phyloP scores from a whole-genome alignment of 2,797 vertebrate genomes.

The Micromesistius poutassou region DNA sequence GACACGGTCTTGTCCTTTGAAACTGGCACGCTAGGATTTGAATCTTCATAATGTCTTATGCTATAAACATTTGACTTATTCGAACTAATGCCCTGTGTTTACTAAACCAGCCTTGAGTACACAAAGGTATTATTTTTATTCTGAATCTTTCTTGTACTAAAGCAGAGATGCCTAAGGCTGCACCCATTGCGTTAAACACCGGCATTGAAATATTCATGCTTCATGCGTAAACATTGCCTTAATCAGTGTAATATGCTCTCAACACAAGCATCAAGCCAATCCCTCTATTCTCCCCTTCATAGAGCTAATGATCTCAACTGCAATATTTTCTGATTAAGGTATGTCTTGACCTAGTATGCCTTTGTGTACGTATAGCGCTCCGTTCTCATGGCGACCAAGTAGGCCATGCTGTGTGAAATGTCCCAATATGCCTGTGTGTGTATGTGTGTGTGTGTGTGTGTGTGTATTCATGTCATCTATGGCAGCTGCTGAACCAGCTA shows the following conservation, averaged over 20 bases:
- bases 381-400: slow-evolving; percentile 61
- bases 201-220: slow-evolving; percentile 11
- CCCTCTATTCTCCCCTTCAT: background rate
- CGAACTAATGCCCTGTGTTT: background rate
- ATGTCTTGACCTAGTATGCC: slow-evolving; percentile 36
- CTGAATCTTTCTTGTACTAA: background rate
- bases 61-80: background rate
- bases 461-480: slow-evolving; percentile 97
- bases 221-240: background rate
- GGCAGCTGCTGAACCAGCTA: slow-evolving; percentile 95
- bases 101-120: background rate
- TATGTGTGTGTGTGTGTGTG: slow-evolving; percentile 88
- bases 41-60: background rate
- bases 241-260: slow-evolving; percentile 7
- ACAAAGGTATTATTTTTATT: slow-evolving; percentile 7
- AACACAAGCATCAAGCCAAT: slow-evolving; percentile 4
- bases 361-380: slow-evolving; percentile 36
- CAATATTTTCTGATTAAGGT: slow-evolving; percentile 27
- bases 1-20: background rate
- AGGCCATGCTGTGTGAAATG: slow-evolving; percentile 85
- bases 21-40: background rate
- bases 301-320: slow-evolving; percentile 16
- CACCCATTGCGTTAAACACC: slow-evolving; percentile 12
- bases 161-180: slow-evolving; percentile 21
- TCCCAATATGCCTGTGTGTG: slow-evolving; percentile 94